These are phyloP conservation scores for Rhinolophus ferrumequinum DNA, from an alignment of 2,113 vertebrate species.

Conservation along the genomic window DNA sequence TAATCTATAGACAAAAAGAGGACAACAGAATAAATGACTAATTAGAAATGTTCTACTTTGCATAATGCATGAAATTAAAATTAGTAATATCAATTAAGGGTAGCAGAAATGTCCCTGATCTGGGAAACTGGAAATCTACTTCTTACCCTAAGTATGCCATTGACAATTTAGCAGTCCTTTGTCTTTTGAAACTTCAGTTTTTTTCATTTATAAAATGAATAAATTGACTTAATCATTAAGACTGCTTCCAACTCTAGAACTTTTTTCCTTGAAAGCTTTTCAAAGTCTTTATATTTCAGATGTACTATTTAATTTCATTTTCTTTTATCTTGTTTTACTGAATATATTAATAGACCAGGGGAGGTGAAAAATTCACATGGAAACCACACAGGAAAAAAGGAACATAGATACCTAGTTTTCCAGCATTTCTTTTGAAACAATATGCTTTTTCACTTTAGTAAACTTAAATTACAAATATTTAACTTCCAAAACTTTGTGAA, in stretches of 20 bases:
- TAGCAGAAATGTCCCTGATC: neutral
- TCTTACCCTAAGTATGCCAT: neutral
- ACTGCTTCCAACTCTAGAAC: neutral
- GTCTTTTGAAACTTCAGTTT: neutral
- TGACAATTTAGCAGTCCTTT: neutral
- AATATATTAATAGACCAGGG: neutral
- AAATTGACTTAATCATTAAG: neutral
- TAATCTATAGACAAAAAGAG: neutral
- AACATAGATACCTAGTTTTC: neutral
- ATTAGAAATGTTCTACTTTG: neutral
- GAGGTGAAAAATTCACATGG: neutral
- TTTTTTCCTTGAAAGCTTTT: neutral
- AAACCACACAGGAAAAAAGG: neutral
- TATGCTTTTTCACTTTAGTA: neutral
- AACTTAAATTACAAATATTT: constrained; percentile 7
- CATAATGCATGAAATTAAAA: neutral
- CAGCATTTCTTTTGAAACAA: neutral
- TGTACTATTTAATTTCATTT: neutral
- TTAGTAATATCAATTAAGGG: neutral
- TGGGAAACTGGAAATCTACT: neutral
- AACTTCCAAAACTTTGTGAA: neutral
- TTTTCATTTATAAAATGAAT: neutral
- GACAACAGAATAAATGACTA: neutral
- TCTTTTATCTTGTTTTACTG: neutral
- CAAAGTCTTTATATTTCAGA: neutral